phyloP scores from a whole-genome alignment of 2,797 vertebrate species.

The Eulemur rubriventer region DNA sequence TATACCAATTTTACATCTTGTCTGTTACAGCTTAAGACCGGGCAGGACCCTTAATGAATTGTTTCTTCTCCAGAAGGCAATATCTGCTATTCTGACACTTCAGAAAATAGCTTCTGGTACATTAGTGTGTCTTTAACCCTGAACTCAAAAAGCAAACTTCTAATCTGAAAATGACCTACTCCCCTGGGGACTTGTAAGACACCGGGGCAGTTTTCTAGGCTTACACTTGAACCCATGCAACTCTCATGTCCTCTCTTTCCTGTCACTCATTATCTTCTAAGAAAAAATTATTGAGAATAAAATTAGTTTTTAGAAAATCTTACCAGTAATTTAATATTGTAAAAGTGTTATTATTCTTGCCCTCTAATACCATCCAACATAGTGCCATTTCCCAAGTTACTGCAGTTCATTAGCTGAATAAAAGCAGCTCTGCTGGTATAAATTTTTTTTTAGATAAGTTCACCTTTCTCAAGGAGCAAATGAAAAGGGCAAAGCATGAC shows the following conservation, averaged over 20 bases:
- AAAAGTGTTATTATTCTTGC: conserved; percentile 39
- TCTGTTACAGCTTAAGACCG: not conserved
- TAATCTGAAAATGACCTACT: not conserved
- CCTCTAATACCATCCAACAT: conserved; percentile 6
- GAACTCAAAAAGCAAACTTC: conserved; percentile 25
- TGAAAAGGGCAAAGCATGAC: conserved; percentile 79
- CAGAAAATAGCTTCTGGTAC: not conserved
- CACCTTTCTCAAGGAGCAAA: conserved; percentile 80
- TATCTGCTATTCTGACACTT: not conserved
- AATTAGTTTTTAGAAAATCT: conserved; percentile 47
- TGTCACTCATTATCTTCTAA: conserved; percentile 13
- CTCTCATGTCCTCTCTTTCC: not conserved
- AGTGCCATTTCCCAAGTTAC: conserved; percentile 63
- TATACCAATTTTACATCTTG: not conserved
- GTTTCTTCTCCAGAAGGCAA: conserved; percentile 40
- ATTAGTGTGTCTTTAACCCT: not conserved
- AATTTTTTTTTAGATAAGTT: conserved; percentile 76
- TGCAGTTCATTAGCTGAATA: conserved; percentile 77
- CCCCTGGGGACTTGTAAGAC: not conserved
- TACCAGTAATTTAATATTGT: conserved; percentile 66
- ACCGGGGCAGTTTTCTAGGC: not conserved
- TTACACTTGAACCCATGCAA: not conserved
- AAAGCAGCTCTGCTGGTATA: conserved; percentile 55
- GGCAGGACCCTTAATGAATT: not conserved
- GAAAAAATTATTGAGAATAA: not conserved